Evolutionary conservation across 1,140 invertebrate species (phyloP), one percentile per base, ranked within the genome.

Genomic region (Linepithema humile): DNA sequence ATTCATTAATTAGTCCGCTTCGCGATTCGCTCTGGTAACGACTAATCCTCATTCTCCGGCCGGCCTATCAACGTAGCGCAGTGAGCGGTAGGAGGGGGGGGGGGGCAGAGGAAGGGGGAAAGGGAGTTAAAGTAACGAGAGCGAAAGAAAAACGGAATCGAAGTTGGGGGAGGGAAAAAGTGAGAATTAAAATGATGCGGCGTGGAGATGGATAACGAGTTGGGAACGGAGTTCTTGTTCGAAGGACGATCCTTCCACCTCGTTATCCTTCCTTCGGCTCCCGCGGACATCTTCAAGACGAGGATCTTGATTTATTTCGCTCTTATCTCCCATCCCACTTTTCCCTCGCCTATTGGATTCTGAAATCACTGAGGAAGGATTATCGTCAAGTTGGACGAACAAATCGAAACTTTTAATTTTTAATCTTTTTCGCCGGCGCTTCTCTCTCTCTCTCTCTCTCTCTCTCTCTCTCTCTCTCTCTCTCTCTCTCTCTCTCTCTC

Each of bases 1-100:
- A 67, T 80, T 84, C 67, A 69, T 87, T 88, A 88, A 88, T 88
- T 87, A 86, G 83, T 88, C 82, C 72, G 87, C 86, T 82, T 87
- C 35, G 85, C 83, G 67, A 83, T 73, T 59, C 72, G 60, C 50
- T 73, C 53, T 83, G 55, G 62, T 59, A 53, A 85, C 67, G 84
- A 72, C 60, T 48, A 64, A 64, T 59, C 69, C 38, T 70, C 45
- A 50, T 84, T 70, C 82, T 29, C 43, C 35, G 10, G n/a, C 65
- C 20, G 23, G 50, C 43, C 55, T 60, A 38, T 82, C 70, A 45
- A 45, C 32, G 32, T 7, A 32, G 26, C 23, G 38, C n/a, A n/a
- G n/a, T n/a, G n/a, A n/a, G n/a, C n/a, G n/a, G n/a, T n/a, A n/a
- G n/a, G n/a, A n/a, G n/a, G n/a, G n/a, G n/a, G n/a, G n/a, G n/a